Evolutionary conservation across 2,888 invertebrate genomes (phyloP).

Genomic region (Sipha maydis): DNA sequence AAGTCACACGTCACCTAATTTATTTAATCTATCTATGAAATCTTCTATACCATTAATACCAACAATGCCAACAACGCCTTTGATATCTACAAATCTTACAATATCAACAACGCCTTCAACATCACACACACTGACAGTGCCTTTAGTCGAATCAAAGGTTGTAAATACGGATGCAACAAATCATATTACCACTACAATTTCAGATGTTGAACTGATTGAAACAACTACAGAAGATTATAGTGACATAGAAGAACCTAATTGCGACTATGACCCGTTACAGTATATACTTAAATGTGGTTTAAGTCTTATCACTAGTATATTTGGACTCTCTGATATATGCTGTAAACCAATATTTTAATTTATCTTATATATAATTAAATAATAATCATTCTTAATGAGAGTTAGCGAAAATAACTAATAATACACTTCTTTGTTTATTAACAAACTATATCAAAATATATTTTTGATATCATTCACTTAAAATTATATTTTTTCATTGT

Average conservation of each 20-base stretch:
- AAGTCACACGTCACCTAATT: neutral
- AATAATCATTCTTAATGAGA: too few species aligned
- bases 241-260: slow-evolving; percentile 2
- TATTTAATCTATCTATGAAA: neutral
- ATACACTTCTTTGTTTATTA: neutral
- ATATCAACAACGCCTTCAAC: too few species aligned
- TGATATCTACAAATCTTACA: neutral
- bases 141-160: neutral
- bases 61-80: neutral
- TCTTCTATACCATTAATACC: neutral
- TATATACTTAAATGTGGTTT: slow-evolving; percentile 36
- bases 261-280: slow-evolving; percentile 27
- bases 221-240: slow-evolving; percentile 38
- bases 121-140: neutral
- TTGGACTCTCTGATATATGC: slow-evolving; percentile 48
- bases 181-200: neutral
- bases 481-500: neutral
- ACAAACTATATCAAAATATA: neutral
- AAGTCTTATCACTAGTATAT: slow-evolving; percentile 49
- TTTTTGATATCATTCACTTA: neutral
- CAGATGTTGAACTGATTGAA: neutral
- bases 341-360: slow-evolving; percentile 45
- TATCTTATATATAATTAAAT: neutral
- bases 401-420: neutral
- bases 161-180: neutral